phyloP scores from a whole-genome alignment of 2,113 vertebrate genomes.

The Tachysurus vachellii region DNA sequence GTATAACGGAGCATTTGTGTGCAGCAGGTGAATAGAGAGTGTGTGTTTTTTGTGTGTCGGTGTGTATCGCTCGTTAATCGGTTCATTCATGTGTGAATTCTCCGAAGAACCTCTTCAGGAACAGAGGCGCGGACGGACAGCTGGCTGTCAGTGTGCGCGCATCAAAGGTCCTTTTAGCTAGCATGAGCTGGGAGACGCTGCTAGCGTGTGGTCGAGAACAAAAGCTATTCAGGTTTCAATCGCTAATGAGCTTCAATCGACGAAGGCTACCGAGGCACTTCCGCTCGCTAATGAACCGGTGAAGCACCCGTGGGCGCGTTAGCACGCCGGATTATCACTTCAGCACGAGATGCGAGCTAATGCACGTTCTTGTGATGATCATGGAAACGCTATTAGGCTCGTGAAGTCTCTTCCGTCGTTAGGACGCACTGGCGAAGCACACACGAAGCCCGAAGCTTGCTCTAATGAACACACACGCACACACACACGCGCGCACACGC shows the following conservation, averaged over 20 bases:
- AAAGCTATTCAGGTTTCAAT: slow-evolving; percentile 17
- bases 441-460: background rate
- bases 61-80: background rate
- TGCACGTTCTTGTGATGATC: slow-evolving; percentile 21
- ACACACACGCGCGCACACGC: slow-evolving; percentile 28
- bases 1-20: background rate
- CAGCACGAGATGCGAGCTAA: background rate
- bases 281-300: slow-evolving; percentile 6
- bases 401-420: slow-evolving; percentile 13
- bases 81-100: slow-evolving; percentile 3
- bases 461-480: slow-evolving; percentile 13
- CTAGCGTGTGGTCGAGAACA: slow-evolving; percentile 18
- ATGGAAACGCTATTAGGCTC: slow-evolving; percentile 13
- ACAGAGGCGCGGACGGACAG: slow-evolving; percentile 10
- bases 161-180: slow-evolving; percentile 12
- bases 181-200: slow-evolving; percentile 1
- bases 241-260: slow-evolving; percentile 26
- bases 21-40: background rate
- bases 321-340: slow-evolving; percentile 20
- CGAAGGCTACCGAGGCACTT: background rate
- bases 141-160: background rate
- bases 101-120: slow-evolving; percentile 10
- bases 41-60: background rate
- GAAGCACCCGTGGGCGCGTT: background rate
- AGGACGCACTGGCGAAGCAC: background rate